Evolutionary conservation across 2,113 vertebrate genomes (phyloP).

Genomic region (Gallinago undulata): DNA sequence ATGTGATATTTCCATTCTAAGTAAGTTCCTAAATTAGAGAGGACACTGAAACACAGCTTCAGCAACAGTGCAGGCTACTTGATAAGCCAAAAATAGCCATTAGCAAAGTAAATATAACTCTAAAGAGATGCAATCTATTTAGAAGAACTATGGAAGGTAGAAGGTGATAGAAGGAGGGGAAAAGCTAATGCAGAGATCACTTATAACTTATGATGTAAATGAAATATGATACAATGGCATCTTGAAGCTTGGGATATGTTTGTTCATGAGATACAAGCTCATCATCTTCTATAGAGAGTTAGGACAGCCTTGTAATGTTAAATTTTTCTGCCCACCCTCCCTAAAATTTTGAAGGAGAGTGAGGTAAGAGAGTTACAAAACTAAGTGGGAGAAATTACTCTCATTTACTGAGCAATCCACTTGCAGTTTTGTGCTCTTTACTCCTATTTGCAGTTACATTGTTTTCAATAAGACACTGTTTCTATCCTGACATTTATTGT

Average conservation of each 20-base stretch:
- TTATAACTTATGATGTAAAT: slow-evolving; percentile 49
- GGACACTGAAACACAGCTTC: not conserved
- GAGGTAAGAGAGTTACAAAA: not conserved
- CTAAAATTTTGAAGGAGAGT: not conserved
- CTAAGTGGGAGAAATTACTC: not conserved
- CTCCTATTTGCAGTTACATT: not conserved
- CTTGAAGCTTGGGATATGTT: slow-evolving; percentile 11
- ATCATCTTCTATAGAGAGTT: not conserved
- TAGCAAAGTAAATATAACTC: slow-evolving; percentile 37
- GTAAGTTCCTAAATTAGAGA: slow-evolving; percentile 14
- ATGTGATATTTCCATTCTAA: not conserved
- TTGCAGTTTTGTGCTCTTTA: not conserved
- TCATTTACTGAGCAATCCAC: not conserved
- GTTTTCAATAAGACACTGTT: not conserved
- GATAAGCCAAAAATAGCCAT: slow-evolving; percentile 9
- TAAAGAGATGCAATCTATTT: slow-evolving; percentile 11
- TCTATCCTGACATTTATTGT: not conserved
- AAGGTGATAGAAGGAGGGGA: slow-evolving; percentile 38
- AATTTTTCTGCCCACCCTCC: not conserved
- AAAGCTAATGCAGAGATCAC: slow-evolving; percentile 45
- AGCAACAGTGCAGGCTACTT: not conserved
- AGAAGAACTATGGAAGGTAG: not conserved
- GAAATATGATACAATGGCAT: slow-evolving; percentile 22
- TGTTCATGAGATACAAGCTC: slow-evolving; percentile 1
- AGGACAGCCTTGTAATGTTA: not conserved